These are phyloP conservation scores for Solen grandis DNA, from an alignment of 1,140 invertebrate species.

Conservation along the genomic window DNA sequence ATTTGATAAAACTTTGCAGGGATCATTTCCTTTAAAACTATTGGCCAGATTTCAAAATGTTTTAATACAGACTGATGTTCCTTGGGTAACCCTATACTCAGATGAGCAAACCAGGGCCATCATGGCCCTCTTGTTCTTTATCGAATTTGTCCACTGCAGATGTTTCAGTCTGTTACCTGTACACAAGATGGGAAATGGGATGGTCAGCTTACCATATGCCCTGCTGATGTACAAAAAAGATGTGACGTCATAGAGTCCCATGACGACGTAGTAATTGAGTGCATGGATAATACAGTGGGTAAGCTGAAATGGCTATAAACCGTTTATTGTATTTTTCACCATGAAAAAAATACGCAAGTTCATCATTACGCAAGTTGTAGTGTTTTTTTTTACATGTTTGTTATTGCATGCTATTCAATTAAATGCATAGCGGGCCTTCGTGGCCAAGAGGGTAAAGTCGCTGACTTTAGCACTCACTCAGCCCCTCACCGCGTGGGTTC, in stretches of 20 bases:
- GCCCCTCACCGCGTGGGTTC: no score
- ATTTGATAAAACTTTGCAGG: not conserved
- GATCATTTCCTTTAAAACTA: not conserved
- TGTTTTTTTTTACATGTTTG: no score
- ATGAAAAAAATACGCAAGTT: no score
- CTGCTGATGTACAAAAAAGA: not conserved
- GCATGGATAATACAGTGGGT: not conserved
- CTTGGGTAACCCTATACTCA: not conserved
- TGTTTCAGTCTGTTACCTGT: slow-evolving; percentile 10
- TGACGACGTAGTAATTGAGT: not conserved
- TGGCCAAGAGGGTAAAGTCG: no score
- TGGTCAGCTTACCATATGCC: slow-evolving; percentile 15
- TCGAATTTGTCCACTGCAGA: not conserved
- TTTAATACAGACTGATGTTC: not conserved
- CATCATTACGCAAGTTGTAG: no score
- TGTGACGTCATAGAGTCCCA: slow-evolving; percentile 2
- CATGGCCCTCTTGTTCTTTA: not conserved
- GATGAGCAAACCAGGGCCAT: not conserved
- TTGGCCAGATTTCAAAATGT: not conserved
- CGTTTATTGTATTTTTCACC: no score
- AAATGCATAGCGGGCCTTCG: no score
- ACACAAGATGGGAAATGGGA: slow-evolving; percentile 23
- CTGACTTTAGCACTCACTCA: no score
- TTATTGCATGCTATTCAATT: no score
- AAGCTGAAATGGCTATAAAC: no score